Evolutionary conservation across 1,140 invertebrate species (phyloP).

Genomic region (Drosophila busckii): DNA sequence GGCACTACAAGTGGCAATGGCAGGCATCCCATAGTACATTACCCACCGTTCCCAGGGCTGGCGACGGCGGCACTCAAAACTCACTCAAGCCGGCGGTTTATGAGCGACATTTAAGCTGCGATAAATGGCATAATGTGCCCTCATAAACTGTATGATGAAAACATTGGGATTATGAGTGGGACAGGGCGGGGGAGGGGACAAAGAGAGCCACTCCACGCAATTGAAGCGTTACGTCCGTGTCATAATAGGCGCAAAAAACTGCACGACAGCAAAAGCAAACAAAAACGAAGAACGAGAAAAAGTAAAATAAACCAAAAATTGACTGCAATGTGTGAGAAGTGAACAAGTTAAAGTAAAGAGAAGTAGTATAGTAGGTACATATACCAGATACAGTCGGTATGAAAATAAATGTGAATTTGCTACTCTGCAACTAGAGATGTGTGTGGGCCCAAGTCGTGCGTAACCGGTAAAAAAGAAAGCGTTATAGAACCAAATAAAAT

Average conservation of each 20-base stretch:
- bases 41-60: too few species aligned
- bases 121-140: constrained; percentile 75
- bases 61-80: constrained; percentile 13
- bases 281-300: too few species aligned
- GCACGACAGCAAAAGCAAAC: constrained; percentile 50
- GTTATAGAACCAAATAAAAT: too few species aligned
- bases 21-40: too few species aligned
- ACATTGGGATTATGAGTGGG: neutral
- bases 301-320: constrained; percentile 50
- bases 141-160: constrained; percentile 61
- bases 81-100: constrained; percentile 47
- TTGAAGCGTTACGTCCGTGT: constrained; percentile 64
- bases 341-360: constrained; percentile 4
- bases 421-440: constrained; percentile 11
- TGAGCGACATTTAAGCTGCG: constrained; percentile 68
- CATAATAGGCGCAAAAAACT: constrained; percentile 69
- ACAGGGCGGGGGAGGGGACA: neutral
- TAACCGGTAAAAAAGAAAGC: neutral
- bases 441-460: constrained; percentile 1
- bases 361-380: too few species aligned
- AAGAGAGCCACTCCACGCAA: constrained; percentile 47
- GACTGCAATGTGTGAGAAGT: constrained; percentile 24
- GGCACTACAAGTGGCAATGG: too few species aligned
- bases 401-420: neutral
- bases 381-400: too few species aligned